Conservation (phyloP, 2,888 invertebrate genomes). For the Himalopsyche kuldschensis region DNA sequence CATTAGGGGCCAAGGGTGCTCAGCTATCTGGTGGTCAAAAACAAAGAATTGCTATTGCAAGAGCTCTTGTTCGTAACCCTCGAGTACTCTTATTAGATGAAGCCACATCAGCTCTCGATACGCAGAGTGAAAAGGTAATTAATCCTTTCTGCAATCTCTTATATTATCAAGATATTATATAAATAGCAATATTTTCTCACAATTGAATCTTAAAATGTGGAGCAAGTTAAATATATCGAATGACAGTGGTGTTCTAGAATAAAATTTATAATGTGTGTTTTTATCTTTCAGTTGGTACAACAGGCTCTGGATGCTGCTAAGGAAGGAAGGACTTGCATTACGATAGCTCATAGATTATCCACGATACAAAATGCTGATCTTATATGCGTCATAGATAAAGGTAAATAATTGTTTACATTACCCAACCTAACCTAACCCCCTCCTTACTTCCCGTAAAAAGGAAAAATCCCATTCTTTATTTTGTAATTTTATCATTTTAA, state of each 20-base stretch:
- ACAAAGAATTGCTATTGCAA: conserved; percentile 72
- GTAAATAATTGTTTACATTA: too few relatives aligned
- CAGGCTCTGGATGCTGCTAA: conserved; percentile 79
- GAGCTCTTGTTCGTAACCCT: conserved; percentile 67
- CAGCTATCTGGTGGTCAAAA: conserved; percentile 76
- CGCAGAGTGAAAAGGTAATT: conserved; percentile 67
- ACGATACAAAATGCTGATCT: conserved; percentile 79
- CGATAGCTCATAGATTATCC: conserved; percentile 83
- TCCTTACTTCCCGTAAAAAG: too few relatives aligned
- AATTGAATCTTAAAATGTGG: too few relatives aligned
- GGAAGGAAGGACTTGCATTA: conserved; percentile 75
- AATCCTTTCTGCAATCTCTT: too few relatives aligned
- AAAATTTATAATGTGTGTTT: too few relatives aligned
- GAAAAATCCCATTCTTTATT: too few relatives aligned
- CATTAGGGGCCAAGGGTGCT: conserved; percentile 70
- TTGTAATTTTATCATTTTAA: too few relatives aligned
- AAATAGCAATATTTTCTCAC: too few relatives aligned
- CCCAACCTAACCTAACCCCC: too few relatives aligned
- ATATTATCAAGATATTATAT: too few relatives aligned
- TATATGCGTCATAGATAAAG: conserved; percentile 80
- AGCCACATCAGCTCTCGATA: conserved; percentile 72
- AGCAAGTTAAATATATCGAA: too few relatives aligned
- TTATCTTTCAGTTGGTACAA: conserved; percentile 65
- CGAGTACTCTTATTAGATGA: conserved; percentile 67
- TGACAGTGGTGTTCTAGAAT: background rate